Conservation (phyloP, 92 coral and sea anemone species). For the Zoanthus sociatus region DNA sequence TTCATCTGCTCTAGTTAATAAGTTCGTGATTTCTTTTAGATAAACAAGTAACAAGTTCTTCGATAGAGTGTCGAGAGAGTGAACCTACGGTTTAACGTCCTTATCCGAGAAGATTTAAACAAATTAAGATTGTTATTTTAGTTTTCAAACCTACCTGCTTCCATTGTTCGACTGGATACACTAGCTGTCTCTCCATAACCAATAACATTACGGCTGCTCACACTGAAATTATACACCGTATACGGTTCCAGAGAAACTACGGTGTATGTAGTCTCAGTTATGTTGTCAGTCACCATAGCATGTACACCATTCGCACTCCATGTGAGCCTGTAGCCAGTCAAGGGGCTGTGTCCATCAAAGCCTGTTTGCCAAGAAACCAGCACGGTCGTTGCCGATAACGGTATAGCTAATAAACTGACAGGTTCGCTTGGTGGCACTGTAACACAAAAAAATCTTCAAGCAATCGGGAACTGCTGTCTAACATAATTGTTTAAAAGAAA, state of each 20-base stretch:
- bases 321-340: conserved; percentile 78
- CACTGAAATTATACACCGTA: conserved; percentile 69
- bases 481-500: neutral
- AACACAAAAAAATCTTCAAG: neutral
- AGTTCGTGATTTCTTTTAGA: no score
- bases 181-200: conserved; percentile 75
- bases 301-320: conserved; percentile 46
- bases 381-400: conserved; percentile 76
- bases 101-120: neutral
- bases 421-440: conserved; percentile 91
- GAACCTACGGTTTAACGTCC: neutral
- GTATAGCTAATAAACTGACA: conserved; percentile 52
- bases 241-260: conserved; percentile 70
- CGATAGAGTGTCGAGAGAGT: no score
- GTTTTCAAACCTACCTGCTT: conserved; percentile 70
- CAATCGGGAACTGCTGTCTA: neutral
- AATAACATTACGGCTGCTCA: conserved; percentile 71
- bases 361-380: conserved; percentile 90
- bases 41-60: neutral
- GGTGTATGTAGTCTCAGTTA: conserved; percentile 48
- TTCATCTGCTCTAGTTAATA: no score
- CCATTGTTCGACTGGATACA: conserved; percentile 65
- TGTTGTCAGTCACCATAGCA: conserved; percentile 21
- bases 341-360: conserved; percentile 85
- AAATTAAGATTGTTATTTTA: no score